Evolutionary conservation across 2,888 invertebrate genomes (phyloP), one percentile per base, ranked within the genome.

Genomic region (Liopterus haemorrhoidalis): DNA sequence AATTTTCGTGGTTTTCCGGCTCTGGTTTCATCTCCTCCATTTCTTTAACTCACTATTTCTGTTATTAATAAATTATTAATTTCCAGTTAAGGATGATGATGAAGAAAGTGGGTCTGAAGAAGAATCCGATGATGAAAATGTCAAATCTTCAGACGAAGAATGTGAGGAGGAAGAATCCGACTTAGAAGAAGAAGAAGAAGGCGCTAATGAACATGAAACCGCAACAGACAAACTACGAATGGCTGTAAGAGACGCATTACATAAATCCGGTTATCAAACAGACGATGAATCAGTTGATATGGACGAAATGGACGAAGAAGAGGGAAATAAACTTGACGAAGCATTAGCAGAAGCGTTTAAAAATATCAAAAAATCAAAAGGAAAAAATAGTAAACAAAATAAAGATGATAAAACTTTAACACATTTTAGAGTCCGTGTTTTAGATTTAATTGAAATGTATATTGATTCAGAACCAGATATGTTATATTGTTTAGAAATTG

Each of bases 291-390:
- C 82, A 49, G 67, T 86, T 20, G 83, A 87, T 60, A 74, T 85
- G 2, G 83, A 85, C 59, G 76, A 85, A 57, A 76, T 90, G 57
- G 76, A 78, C 51, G 87, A 88, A 57, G 80, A 79, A 49, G 84
- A 87, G 62, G 88, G 86, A 8, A 78, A 76, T 47, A 59, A 60
- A 42, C 45, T 66, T 1, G 82, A 90, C 56, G 75, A 78, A 51
- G 82, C 85, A 0, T 66, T 90, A 45, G 78, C 82, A 0, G 78
- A 79, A 41, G 88, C 84, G 0, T 89, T 90, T 60, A 80, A 73
- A 61, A 76, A 77, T 57, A 74, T 77, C 56, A 70, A 71, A 50
- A 73, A 74, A 44, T 71, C 72, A 2, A 65, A 64, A 3, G 58
- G 49, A 27, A 56, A 55, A 30, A 58, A 59, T 2, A 72, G 70